These are phyloP conservation scores for Boloria euphrosyne DNA, from an alignment of 2,888 invertebrate species.

Conservation along the genomic window DNA sequence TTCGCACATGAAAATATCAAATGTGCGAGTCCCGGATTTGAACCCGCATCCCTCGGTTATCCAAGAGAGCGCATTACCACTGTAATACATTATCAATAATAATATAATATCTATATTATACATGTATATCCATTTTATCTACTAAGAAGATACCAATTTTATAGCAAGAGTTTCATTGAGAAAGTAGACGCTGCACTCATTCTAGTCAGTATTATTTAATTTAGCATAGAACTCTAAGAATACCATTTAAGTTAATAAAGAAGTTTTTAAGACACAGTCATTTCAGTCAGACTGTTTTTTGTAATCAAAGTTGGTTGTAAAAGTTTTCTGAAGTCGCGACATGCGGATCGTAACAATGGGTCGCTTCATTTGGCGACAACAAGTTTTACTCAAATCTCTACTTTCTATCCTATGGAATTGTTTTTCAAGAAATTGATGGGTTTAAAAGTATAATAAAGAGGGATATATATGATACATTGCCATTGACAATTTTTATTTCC, in stretches of 20 bases:
- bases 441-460: neutral
- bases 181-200: too few species aligned
- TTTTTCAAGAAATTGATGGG: neutral
- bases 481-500: too few species aligned
- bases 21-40: too few species aligned
- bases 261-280: slow-evolving; percentile 5
- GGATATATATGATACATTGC: neutral
- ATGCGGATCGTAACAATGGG: slow-evolving; percentile 28
- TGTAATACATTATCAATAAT: too few species aligned
- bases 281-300: slow-evolving; percentile 10
- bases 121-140: too few species aligned
- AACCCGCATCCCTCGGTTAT: too few species aligned
- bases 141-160: too few species aligned
- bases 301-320: slow-evolving; percentile 25
- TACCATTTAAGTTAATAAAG: slow-evolving; percentile 16
- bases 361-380: slow-evolving; percentile 22
- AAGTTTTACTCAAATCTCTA: slow-evolving; percentile 13
- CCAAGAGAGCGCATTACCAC: too few species aligned
- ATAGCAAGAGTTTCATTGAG: too few species aligned
- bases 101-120: too few species aligned
- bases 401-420: neutral
- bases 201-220: too few species aligned
- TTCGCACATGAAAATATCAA: too few species aligned
- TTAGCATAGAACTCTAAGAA: neutral
- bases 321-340: slow-evolving; percentile 30